These are phyloP conservation scores for Drosophila niveifrons DNA, from an alignment of 2,888 invertebrate genomes.

Conservation along the genomic window DNA sequence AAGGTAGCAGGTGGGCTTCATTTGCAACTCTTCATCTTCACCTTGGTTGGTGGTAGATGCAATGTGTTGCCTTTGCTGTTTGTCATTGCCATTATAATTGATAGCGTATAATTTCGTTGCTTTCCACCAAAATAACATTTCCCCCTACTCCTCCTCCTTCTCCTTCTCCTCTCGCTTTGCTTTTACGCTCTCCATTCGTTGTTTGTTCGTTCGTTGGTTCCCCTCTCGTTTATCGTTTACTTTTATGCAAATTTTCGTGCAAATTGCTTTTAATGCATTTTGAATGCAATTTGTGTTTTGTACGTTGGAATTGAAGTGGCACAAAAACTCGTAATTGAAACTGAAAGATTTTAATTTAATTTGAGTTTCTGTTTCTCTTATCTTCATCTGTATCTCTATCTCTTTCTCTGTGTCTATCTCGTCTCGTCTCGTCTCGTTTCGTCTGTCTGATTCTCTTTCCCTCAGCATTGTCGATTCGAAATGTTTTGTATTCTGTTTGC, in stretches of 20 bases:
- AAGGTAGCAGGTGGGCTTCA: slow-evolving; percentile 4
- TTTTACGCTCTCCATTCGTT: slow-evolving; percentile 21
- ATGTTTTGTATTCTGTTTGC: slow-evolving; percentile 41
- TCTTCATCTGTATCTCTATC: slow-evolving; percentile 38
- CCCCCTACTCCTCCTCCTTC: slow-evolving; percentile 15
- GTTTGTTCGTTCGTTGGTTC: neutral
- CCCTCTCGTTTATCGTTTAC: slow-evolving; percentile 34
- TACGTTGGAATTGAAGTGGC: slow-evolving; percentile 79
- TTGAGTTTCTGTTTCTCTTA: slow-evolving; percentile 77
- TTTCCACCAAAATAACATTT: slow-evolving; percentile 46
- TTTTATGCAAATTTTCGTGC: slow-evolving; percentile 81
- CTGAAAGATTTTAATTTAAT: slow-evolving; percentile 82
- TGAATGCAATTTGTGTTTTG: slow-evolving; percentile 82
- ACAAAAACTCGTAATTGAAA: slow-evolving; percentile 82
- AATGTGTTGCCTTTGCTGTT: slow-evolving; percentile 70
- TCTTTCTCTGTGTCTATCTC: slow-evolving; percentile 16
- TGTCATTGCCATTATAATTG: slow-evolving; percentile 82
- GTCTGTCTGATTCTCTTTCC: neutral
- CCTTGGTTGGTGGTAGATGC: slow-evolving; percentile 46
- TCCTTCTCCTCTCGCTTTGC: slow-evolving; percentile 25
- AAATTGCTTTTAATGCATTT: slow-evolving; percentile 82
- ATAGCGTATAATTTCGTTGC: slow-evolving; percentile 78
- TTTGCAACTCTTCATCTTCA: slow-evolving; percentile 59
- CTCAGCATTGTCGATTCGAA: slow-evolving; percentile 5
- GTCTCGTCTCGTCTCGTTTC: neutral